These are phyloP conservation scores for Palythoa grandiflora DNA, from an alignment of 92 coral and sea anemone genomes.

Conservation along the genomic window DNA sequence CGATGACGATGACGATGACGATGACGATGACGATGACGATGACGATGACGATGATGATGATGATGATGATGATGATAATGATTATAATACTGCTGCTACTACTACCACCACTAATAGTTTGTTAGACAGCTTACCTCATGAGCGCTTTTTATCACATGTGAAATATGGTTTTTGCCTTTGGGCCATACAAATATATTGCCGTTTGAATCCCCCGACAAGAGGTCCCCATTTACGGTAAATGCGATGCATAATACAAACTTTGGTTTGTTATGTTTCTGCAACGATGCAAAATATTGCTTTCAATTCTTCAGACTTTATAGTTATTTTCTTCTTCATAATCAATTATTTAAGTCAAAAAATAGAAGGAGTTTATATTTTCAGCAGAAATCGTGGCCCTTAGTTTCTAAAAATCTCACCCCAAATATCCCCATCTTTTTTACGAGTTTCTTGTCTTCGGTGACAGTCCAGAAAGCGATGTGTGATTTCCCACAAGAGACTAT, in stretches of 20 bases:
- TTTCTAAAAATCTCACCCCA: slow-evolving; percentile 52
- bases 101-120: background rate
- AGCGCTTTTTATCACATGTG: slow-evolving; percentile 67
- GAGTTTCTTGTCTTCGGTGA: slow-evolving; percentile 67
- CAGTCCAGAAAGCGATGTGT: slow-evolving; percentile 87
- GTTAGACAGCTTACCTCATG: slow-evolving; percentile 66
- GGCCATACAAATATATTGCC: slow-evolving; percentile 83
- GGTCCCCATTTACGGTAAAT: slow-evolving; percentile 67
- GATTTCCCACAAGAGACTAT: slow-evolving; percentile 86
- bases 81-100: too few relatives aligned
- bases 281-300: background rate
- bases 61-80: too few relatives aligned
- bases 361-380: background rate
- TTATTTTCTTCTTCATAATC: background rate
- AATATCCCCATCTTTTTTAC: slow-evolving; percentile 86
- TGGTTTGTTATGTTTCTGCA: slow-evolving; percentile 81
- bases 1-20: too few relatives aligned
- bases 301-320: background rate
- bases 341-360: too few relatives aligned
- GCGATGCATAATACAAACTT: slow-evolving; percentile 78
- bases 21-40: too few relatives aligned
- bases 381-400: background rate
- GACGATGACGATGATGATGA: too few relatives aligned
- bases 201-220: slow-evolving; percentile 83
- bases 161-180: slow-evolving; percentile 77